phyloP scores from a whole-genome alignment of 1,140 invertebrate species.

The Conus betulinus region DNA sequence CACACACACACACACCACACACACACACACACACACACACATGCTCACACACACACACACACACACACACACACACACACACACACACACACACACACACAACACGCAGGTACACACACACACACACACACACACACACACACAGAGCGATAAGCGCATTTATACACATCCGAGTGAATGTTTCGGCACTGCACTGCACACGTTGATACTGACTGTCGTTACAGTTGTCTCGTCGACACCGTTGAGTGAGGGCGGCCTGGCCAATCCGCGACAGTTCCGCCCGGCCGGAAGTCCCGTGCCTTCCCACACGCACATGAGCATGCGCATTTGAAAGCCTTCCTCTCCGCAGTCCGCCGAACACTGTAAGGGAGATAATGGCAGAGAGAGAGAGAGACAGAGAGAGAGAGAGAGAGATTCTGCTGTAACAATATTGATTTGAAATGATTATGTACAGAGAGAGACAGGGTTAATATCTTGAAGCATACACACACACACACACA shows the following conservation, averaged over 20 bases:
- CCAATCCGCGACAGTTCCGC: constrained; percentile 48
- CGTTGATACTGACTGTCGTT: constrained; percentile 16
- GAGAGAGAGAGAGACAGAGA: not conserved
- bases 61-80: too few relatives aligned
- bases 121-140: too few relatives aligned
- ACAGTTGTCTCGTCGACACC: constrained; percentile 48
- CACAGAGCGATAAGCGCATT: too few relatives aligned
- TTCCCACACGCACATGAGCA: constrained; percentile 59
- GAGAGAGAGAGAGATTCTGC: not conserved
- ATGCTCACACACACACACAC: too few relatives aligned
- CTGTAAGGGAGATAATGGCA: constrained; percentile 28
- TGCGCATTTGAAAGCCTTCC: constrained; percentile 52
- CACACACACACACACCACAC: too few relatives aligned
- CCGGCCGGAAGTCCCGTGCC: constrained; percentile 50
- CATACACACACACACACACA: not conserved
- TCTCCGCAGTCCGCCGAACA: constrained; percentile 52
- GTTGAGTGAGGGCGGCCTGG: constrained; percentile 45
- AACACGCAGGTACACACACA: too few relatives aligned
- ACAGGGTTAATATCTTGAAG: too few relatives aligned
- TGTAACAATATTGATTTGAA: not conserved
- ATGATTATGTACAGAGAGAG: too few relatives aligned
- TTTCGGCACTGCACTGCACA: too few relatives aligned
- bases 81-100: too few relatives aligned
- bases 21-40: too few relatives aligned
- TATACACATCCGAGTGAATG: too few relatives aligned